Percentiles rank a stretch among this genome's conserved stretches.
Evolutionary conservation across 1,140 invertebrate species (phyloP).

Genomic region (Ips nitidus): DNA sequence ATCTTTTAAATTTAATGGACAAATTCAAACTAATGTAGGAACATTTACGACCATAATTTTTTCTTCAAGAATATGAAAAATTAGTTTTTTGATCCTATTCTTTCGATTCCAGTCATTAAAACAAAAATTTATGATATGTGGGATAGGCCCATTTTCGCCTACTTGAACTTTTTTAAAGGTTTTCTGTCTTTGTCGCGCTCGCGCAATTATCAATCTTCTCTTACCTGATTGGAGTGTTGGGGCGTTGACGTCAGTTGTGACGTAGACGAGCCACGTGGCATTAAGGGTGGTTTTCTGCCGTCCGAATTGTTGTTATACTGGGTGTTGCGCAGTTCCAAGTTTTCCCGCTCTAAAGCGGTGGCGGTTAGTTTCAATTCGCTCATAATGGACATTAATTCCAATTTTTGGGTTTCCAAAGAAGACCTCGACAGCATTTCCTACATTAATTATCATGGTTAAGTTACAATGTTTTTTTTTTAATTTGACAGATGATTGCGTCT

Average conservation of each 20-base stretch:
- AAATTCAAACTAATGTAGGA: too few relatives aligned
- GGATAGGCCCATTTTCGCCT: too few relatives aligned
- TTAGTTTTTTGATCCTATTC: too few relatives aligned
- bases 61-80: too few relatives aligned
- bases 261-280: constrained; percentile 49
- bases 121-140: too few relatives aligned
- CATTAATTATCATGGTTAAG: constrained; percentile 24
- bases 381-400: constrained; percentile 87
- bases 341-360: constrained; percentile 80
- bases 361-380: constrained; percentile 86
- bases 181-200: too few relatives aligned
- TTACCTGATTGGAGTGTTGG: constrained; percentile 50
- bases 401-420: constrained; percentile 88
- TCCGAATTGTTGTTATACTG: constrained; percentile 46
- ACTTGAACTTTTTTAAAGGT: too few relatives aligned
- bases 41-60: too few relatives aligned
- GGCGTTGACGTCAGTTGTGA: constrained; percentile 50
- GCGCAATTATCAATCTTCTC: not conserved
- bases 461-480: not conserved
- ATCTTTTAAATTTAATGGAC: too few relatives aligned
- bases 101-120: too few relatives aligned
- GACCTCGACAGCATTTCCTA: constrained; percentile 86
- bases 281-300: constrained; percentile 54
- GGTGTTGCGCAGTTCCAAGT: constrained; percentile 66
- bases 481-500: not conserved